A percentile compares a stretch with the other conserved stretches of the same genome.
phyloP scores from a whole-genome alignment of 2,888 invertebrate species.

The Nebria brevicollis region DNA sequence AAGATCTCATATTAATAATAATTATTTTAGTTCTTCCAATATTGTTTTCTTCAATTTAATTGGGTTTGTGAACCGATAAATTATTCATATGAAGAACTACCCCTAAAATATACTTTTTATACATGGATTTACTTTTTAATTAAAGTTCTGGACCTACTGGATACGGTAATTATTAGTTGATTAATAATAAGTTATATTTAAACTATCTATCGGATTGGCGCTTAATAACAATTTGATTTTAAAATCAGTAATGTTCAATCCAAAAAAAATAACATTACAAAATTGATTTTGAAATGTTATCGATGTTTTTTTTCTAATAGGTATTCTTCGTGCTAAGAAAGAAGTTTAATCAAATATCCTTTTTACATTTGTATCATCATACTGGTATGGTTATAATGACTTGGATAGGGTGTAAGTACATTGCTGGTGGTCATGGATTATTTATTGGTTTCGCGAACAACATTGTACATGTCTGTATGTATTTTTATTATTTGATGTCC shows the following conservation, averaged over 20 bases:
- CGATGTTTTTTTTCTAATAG: constrained; percentile 54
- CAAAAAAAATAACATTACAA: too few relatives aligned
- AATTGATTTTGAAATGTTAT: too few relatives aligned
- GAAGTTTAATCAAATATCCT: constrained; percentile 82
- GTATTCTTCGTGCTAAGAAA: constrained; percentile 87
- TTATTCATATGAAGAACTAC: constrained; percentile 70
- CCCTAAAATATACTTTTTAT: constrained; percentile 67
- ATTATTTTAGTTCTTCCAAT: constrained; percentile 18
- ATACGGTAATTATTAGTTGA: constrained; percentile 68
- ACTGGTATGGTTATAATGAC: constrained; percentile 78
- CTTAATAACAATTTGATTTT: too few relatives aligned
- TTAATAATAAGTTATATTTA: background rate
- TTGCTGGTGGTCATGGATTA: constrained; percentile 75
- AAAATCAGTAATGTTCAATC: too few relatives aligned
- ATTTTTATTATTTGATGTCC: constrained; percentile 81
- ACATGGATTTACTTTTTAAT: constrained; percentile 76
- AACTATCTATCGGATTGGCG: too few relatives aligned
- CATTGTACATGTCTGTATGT: constrained; percentile 85
- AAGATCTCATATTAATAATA: background rate
- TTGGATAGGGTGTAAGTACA: constrained; percentile 72
- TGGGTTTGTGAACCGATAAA: constrained; percentile 76
- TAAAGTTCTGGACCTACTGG: constrained; percentile 78
- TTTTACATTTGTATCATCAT: constrained; percentile 89
- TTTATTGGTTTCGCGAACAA: constrained; percentile 75
- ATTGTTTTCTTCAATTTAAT: constrained; percentile 35